These are phyloP conservation scores for Nasonia longicornis DNA, from an alignment of 1,140 invertebrate species.

Conservation along the genomic window DNA sequence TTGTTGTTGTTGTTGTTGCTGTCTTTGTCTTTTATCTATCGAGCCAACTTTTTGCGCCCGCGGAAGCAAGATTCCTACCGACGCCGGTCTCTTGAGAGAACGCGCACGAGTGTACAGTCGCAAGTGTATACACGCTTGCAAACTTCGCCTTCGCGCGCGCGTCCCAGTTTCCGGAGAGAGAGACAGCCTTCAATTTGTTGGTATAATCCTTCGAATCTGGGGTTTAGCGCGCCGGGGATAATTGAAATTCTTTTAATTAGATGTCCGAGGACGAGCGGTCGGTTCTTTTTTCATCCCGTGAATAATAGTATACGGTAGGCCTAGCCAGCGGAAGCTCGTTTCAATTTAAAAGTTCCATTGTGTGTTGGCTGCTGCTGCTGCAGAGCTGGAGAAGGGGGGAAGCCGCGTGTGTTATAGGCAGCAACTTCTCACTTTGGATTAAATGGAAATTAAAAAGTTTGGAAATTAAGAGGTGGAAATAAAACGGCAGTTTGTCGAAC, in stretches of 20 bases:
- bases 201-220: conserved; percentile 32
- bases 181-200: conserved; percentile 16
- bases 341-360: conserved; percentile 40
- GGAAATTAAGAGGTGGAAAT: conserved; percentile 20
- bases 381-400: neutral
- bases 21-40: conserved; percentile 2
- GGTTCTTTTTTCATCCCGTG: neutral
- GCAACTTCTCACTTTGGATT: conserved; percentile 19
- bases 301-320: neutral
- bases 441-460: conserved; percentile 38
- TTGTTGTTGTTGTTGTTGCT: neutral
- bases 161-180: neutral
- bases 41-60: neutral
- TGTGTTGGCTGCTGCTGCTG: neutral
- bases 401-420: neutral
- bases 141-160: neutral
- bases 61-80: neutral
- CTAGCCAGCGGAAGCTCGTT: neutral
- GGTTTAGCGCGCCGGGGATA: conserved; percentile 17
- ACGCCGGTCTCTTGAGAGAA: neutral
- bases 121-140: neutral
- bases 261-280: neutral
- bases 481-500: conserved; percentile 4
- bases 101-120: neutral
- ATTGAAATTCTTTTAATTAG: conserved; percentile 45